A percentile compares a stretch with the other conserved stretches of the same genome.
These are phyloP conservation scores for Enoplosus armatus DNA, from an alignment of 2,797 vertebrate genomes.

Conservation along the genomic window DNA sequence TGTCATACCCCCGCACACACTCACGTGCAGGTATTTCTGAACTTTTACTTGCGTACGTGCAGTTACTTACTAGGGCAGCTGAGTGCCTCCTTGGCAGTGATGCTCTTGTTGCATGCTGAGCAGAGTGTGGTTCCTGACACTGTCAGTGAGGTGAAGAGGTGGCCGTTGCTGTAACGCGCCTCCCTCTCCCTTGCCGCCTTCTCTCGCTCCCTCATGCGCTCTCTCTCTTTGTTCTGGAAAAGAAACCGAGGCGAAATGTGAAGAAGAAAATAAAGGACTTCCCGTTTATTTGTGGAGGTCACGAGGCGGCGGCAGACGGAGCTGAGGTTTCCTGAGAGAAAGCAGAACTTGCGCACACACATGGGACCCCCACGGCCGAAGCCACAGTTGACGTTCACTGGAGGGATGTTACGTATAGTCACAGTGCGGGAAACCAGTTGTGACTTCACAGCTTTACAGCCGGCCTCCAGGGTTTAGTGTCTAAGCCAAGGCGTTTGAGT, in stretches of 20 bases:
- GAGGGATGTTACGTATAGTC: too few relatives aligned
- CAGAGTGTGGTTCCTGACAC: slow-evolving; percentile 95
- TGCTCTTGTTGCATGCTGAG: slow-evolving; percentile 94
- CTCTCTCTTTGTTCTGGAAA: slow-evolving; percentile 90
- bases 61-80: slow-evolving; percentile 89
- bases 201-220: slow-evolving; percentile 89
- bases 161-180: slow-evolving; percentile 91
- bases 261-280: neutral
- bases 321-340: neutral
- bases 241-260: neutral
- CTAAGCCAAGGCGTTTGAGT: too few relatives aligned
- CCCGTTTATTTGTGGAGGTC: neutral
- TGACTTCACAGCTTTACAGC: too few relatives aligned
- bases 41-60: neutral
- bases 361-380: too few relatives aligned
- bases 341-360: too few relatives aligned
- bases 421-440: too few relatives aligned
- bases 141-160: slow-evolving; percentile 93
- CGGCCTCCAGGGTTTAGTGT: too few relatives aligned
- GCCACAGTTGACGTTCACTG: too few relatives aligned
- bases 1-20: neutral
- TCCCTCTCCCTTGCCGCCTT: slow-evolving; percentile 91
- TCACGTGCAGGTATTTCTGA: too few relatives aligned
- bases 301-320: neutral
- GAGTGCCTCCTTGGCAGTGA: slow-evolving; percentile 94